Evolutionary conservation across 2,113 vertebrate species (phyloP).

Genomic region (Menidia beryllina): DNA sequence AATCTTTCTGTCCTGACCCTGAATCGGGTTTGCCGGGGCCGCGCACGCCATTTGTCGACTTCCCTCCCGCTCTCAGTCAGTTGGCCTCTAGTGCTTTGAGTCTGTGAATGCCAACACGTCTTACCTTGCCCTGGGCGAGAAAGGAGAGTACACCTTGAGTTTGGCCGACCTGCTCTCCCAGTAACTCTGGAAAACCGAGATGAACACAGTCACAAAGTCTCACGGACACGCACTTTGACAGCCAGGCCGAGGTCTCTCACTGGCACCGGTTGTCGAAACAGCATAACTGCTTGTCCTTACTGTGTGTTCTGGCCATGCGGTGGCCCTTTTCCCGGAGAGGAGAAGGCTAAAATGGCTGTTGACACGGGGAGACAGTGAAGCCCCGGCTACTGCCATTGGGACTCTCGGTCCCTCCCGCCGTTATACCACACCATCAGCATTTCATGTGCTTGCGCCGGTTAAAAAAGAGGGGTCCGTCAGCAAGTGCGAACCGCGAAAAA

Average conservation of each 20-base stretch:
- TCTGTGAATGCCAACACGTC: constrained; percentile 67
- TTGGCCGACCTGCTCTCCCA: constrained; percentile 67
- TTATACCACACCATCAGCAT: constrained; percentile 57
- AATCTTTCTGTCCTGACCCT: constrained; percentile 40
- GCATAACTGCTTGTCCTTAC: constrained; percentile 71
- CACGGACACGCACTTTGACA: constrained; percentile 51
- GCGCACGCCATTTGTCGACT: constrained; percentile 58
- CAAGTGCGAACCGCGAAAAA: constrained; percentile 68
- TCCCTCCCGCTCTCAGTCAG: constrained; percentile 59
- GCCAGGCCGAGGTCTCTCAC: constrained; percentile 59
- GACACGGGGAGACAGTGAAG: constrained; percentile 65
- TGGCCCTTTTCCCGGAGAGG: constrained; percentile 67
- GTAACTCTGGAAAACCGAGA: constrained; percentile 64
- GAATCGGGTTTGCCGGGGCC: constrained; percentile 50
- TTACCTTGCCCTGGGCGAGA: constrained; percentile 79
- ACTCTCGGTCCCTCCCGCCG: constrained; percentile 42
- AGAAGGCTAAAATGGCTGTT: constrained; percentile 63
- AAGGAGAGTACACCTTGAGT: constrained; percentile 72
- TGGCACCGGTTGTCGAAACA: constrained; percentile 78
- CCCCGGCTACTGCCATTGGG: constrained; percentile 33
- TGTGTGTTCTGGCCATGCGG: constrained; percentile 70
- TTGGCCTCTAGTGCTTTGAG: constrained; percentile 67
- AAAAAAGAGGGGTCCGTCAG: constrained; percentile 53
- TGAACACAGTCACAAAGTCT: constrained; percentile 50
- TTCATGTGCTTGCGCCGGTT: constrained; percentile 31